Conservation (phyloP, 2,113 vertebrate genomes). For the Chlorodrepanis virens region DNA sequence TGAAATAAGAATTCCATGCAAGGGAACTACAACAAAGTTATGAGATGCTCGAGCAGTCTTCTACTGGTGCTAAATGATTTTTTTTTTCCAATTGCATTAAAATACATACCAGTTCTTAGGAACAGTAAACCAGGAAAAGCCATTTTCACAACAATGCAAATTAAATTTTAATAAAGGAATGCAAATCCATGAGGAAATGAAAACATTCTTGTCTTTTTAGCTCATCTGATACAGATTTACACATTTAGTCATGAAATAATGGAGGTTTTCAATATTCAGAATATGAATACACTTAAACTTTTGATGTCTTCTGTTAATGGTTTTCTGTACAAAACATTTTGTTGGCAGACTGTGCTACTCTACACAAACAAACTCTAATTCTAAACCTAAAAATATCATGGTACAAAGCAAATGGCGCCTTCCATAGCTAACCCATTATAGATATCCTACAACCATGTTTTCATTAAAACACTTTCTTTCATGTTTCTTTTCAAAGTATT, state of each 20-base stretch:
- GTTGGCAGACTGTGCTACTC: background rate
- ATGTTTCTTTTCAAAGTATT: constrained; percentile 12
- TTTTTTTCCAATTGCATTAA: background rate
- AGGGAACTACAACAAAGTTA: background rate
- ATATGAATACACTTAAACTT: background rate
- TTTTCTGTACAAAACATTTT: background rate
- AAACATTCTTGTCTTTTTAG: background rate
- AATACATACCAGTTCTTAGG: background rate
- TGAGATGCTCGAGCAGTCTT: background rate
- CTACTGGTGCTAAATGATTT: background rate
- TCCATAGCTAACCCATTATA: background rate
- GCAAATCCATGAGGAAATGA: background rate
- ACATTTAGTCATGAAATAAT: background rate
- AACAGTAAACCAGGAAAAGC: background rate
- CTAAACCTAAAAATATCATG: background rate
- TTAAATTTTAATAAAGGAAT: background rate
- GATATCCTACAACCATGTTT: background rate
- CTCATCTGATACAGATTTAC: background rate
- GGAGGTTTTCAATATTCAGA: background rate
- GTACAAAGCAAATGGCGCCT: background rate
- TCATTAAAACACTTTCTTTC: constrained; percentile 9
- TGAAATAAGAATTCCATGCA: background rate
- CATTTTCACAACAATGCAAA: background rate
- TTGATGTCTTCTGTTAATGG: background rate
- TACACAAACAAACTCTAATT: background rate